Evolutionary conservation across 2,113 vertebrate species (phyloP), one percentile per base, ranked within the genome.

Genomic region (Lepidothrix coronata): DNA sequence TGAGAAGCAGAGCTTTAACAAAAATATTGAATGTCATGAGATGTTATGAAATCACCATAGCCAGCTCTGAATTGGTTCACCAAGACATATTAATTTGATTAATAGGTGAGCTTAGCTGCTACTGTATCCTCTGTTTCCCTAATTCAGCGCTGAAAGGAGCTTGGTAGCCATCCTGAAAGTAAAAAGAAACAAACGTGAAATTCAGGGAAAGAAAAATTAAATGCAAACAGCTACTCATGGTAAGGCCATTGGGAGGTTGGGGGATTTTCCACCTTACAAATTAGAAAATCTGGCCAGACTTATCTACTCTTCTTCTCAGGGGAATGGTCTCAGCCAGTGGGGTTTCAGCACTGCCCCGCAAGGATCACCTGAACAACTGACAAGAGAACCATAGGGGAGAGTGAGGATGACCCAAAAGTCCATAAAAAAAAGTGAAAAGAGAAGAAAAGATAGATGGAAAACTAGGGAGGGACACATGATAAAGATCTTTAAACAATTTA

Each of bases 201-300:
- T 93, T 88, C 87, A 59, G 74, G 37, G 78, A 85, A 87, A 93
- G 63, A 68, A 44, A 89, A 88, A 66, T 67, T 7, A 80, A 93
- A 77, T 48, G 4, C 41, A 66, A 94, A 55, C 18, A 91, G 35
- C 66, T 65, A 39, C 31, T 71, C 14, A 33, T 51, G 70, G 33
- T 48, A 74, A 78, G 51, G 7, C 16, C 9, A 6, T 8, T 44
- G 46, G 8, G 41, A 21, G 12, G 2, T 1, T 51, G 23, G 23
- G 43, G 37, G 35, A 78, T 11, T 55, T 95, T 65, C 7, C 68
- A 3, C 57, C 9, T 82, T 14, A 9, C 2, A 23, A 41, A 14
- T 82, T n/a, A 65, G 18, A 58, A 28, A 71, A 62, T 31, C 12
- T 3, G 17, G 27, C 19, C 62, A 90, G 33, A 30, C 6, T 57